Evolutionary conservation across 2,797 vertebrate genomes (phyloP).

Genomic region (Gadopsis bispinosus): DNA sequence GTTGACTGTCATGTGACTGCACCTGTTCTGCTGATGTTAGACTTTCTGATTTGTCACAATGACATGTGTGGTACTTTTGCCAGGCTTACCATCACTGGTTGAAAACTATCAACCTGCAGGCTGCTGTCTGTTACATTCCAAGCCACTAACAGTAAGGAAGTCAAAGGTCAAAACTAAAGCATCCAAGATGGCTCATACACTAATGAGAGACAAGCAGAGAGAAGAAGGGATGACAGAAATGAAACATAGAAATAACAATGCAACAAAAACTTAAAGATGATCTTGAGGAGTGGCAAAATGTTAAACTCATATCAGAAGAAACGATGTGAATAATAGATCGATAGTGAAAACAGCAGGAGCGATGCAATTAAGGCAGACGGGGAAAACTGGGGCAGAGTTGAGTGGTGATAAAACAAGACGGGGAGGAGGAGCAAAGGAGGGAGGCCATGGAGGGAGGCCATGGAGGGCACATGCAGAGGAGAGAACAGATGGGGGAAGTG

Average conservation of each 20-base stretch:
- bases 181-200: background rate
- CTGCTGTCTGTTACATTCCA: background rate
- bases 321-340: background rate
- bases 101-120: slow-evolving; percentile 17
- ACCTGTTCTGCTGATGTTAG: slow-evolving; percentile 9
- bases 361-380: slow-evolving; percentile 29
- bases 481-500: slow-evolving; percentile 40
- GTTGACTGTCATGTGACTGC: background rate
- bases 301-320: slow-evolving; percentile 7
- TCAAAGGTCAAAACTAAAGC: background rate
- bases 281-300: background rate
- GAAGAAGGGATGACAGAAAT: background rate
- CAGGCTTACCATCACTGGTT: background rate
- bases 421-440: slow-evolving; percentile 46
- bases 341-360: slow-evolving; percentile 24
- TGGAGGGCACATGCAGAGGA: slow-evolving; percentile 39
- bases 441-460: slow-evolving; percentile 51
- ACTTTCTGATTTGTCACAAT: background rate
- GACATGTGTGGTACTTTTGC: slow-evolving; percentile 20
- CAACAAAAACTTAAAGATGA: background rate
- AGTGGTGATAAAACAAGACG: slow-evolving; percentile 51
- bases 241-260: background rate
- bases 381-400: slow-evolving; percentile 36
- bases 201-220: background rate
- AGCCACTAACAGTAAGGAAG: background rate